Base-by-base conservation (phyloP, 2,888 invertebrate genomes). In the Boloria selene region DNA sequence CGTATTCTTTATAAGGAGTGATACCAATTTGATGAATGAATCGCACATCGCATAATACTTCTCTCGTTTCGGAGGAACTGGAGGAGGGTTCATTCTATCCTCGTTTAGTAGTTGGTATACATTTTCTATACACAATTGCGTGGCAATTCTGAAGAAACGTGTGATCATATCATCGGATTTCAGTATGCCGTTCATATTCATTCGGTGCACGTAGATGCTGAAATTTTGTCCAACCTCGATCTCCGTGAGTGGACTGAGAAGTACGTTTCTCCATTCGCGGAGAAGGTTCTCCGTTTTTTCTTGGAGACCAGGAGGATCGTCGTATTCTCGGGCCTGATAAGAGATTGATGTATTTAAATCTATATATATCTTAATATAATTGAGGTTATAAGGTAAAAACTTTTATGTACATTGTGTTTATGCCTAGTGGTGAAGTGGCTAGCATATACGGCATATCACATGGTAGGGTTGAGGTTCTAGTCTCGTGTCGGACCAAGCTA, bases 161-260 rank as follows among this genome's bases (percentile, higher is more conserved):
- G 98, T 98, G 70, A 99, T 98, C 79, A 98, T 93, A 81, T 99
- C 99, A 82, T 99, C 99, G 0, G 98, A 98, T 86, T 99, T 99
- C 99, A 92, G 71, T 68, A 99, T 98, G 4, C 99, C 90, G 53
- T 88, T 78, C 85, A 97, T 94, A 84, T 98, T 98, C 98, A 99
- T 98, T 86, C 98, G 97, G 79, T 97, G 97, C 4, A 99, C 98
- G 87, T 99, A 99, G 73, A 97, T 91, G 71, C 97, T 96, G 86
- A 99, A 98, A 50, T 98, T 97, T 86, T 98, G 98, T 0, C 96
- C 95, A 0, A 97, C 95, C 80, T 97, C 97, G 51, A 97, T 95
- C 60, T 96, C 96, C 3, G 95, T 95, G 16, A 95, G 93, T 4
- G 96, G 96, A 17, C 95, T 95, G 79, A 98, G 96, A 77, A 97